These are phyloP conservation scores for Drosophila melanocephala DNA, from an alignment of 2,888 invertebrate species.

Conservation along the genomic window DNA sequence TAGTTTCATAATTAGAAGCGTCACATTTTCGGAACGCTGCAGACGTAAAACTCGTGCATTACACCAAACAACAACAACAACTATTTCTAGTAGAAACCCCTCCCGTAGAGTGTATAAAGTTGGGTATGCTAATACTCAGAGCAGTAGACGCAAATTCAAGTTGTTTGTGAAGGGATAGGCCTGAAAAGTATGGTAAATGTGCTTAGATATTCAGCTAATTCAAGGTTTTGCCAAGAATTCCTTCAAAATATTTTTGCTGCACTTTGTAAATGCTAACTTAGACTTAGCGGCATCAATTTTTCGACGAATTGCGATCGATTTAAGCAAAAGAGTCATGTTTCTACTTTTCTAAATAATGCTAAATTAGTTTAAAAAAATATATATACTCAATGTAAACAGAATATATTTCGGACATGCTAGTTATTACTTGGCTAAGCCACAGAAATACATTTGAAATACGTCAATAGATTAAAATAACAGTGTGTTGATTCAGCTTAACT, in stretches of 20 bases:
- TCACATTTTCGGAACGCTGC: slow-evolving; percentile 73
- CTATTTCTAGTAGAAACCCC: slow-evolving; percentile 30
- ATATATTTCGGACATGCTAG: not conserved
- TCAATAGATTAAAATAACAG: not conserved
- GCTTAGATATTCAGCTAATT: not conserved
- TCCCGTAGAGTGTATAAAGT: slow-evolving; percentile 41
- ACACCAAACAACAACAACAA: slow-evolving; percentile 53
- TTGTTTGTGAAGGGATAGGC: not conserved
- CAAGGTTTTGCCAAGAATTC: not conserved
- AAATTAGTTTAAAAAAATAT: not conserved
- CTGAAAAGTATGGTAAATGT: not conserved
- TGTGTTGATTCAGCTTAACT: not conserved
- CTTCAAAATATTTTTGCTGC: not conserved
- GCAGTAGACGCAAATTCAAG: slow-evolving; percentile 23
- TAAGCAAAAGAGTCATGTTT: not conserved
- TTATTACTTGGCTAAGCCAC: not conserved
- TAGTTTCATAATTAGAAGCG: slow-evolving; percentile 81
- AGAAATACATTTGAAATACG: not conserved
- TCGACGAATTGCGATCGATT: not conserved
- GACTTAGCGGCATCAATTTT: not conserved
- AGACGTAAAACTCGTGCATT: slow-evolving; percentile 73
- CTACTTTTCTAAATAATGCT: not conserved
- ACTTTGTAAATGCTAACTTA: not conserved
- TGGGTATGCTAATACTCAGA: slow-evolving; percentile 30
- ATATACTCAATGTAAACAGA: not conserved